A percentile compares a stretch with the other conserved stretches of the same genome.
Conservation (phyloP, 1,140 invertebrate species). For the Lineus longissimus region DNA sequence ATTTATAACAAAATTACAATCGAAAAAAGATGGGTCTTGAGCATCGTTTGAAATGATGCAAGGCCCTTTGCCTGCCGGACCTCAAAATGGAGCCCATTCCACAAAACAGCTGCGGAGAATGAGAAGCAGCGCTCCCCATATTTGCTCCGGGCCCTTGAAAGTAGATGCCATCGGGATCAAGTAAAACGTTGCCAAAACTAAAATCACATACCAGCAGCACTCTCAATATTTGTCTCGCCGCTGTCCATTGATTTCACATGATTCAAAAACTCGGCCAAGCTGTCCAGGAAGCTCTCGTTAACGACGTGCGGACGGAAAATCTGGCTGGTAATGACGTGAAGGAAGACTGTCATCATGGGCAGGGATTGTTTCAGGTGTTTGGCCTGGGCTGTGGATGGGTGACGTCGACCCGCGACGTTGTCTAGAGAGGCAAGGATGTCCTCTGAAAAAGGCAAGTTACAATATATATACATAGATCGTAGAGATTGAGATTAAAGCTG, state of each 20-base stretch:
- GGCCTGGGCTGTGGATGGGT: slow-evolving; percentile 41
- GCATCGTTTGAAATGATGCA: no score
- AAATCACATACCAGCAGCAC: slow-evolving; percentile 40
- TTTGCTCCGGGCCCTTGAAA: no score
- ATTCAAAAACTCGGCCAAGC: slow-evolving; percentile 31
- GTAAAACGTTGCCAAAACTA: no score
- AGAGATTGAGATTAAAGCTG: no score
- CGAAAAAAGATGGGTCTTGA: no score
- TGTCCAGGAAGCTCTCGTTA: slow-evolving; percentile 35
- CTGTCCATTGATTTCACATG: slow-evolving; percentile 40
- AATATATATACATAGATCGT: no score
- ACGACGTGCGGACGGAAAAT: slow-evolving; percentile 39
- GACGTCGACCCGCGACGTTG: slow-evolving; percentile 39
- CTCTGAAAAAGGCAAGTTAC: slow-evolving; percentile 23
- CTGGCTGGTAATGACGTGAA: slow-evolving; percentile 42
- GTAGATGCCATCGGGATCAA: no score
- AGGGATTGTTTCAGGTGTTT: slow-evolving; percentile 38
- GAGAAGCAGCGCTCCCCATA: no score
- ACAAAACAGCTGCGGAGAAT: no score
- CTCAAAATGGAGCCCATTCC: no score
- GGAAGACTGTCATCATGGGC: slow-evolving; percentile 38
- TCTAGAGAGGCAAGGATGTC: slow-evolving; percentile 41
- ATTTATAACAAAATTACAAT: no score
- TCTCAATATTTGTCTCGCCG: slow-evolving; percentile 41
- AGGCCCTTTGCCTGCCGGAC: no score